Conservation (phyloP, 2,113 vertebrate genomes). For the Hippocampus barbouri region DNA sequence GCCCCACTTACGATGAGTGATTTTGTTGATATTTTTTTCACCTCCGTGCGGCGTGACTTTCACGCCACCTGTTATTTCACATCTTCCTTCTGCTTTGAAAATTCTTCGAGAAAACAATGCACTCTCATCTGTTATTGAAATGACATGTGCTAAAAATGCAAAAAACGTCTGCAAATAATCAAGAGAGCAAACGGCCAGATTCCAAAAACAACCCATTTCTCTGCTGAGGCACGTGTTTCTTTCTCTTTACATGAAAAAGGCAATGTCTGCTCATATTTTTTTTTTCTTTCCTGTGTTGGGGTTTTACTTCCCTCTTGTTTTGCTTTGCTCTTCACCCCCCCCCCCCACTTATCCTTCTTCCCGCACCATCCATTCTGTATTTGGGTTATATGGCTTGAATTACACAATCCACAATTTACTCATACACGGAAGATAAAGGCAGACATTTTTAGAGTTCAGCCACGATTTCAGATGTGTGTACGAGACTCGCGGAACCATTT, state of each 20-base stretch:
- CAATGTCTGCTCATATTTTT: slow-evolving; percentile 26
- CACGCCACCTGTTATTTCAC: neutral
- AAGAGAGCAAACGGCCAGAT: neutral
- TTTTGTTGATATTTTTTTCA: slow-evolving; percentile 12
- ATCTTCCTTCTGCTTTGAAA: neutral
- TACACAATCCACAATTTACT: slow-evolving; percentile 58
- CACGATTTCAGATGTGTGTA: slow-evolving; percentile 45
- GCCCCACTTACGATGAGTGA: slow-evolving; percentile 4
- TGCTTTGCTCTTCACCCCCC: slow-evolving; percentile 9
- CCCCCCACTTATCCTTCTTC: slow-evolving; percentile 35
- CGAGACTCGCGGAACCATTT: slow-evolving; percentile 37
- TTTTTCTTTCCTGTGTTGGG: slow-evolving; percentile 29
- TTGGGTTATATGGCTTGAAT: slow-evolving; percentile 39
- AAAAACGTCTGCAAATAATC: slow-evolving; percentile 10
- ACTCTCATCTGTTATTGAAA: neutral
- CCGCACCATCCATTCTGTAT: slow-evolving; percentile 41
- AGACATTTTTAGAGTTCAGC: slow-evolving; percentile 57
- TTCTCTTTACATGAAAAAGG: slow-evolving; percentile 21
- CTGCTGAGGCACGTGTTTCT: slow-evolving; percentile 6
- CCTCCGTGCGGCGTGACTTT: neutral
- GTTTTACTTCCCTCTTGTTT: slow-evolving; percentile 38
- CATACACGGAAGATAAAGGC: slow-evolving; percentile 67
- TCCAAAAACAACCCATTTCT: slow-evolving; percentile 12
- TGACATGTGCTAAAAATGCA: slow-evolving; percentile 4
- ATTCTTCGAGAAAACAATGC: neutral